phyloP scores from a whole-genome alignment of 2,888 invertebrate species.

The Cerastoderma edule region DNA sequence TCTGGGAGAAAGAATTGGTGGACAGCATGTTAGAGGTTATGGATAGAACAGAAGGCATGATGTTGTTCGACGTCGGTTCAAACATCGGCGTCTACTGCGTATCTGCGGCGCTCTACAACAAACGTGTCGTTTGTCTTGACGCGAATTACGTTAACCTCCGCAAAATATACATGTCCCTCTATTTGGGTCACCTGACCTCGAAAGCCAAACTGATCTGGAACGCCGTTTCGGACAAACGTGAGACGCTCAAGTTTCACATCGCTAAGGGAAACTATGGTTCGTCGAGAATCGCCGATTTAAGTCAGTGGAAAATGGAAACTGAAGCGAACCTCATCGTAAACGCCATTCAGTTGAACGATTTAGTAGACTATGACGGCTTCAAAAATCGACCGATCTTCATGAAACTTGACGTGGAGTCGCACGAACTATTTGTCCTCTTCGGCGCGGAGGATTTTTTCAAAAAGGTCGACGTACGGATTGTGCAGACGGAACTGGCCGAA shows the following conservation, averaged over 20 bases:
- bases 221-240: neutral
- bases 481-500: constrained; percentile 9
- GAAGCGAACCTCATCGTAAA: constrained; percentile 4
- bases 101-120: neutral
- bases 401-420: constrained; percentile 18
- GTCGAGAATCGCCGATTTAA: constrained; percentile 9
- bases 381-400: constrained; percentile 18
- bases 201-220: constrained; percentile 14
- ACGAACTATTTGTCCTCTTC: constrained; percentile 7
- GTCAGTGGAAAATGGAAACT: constrained; percentile 1
- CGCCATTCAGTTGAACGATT: constrained; percentile 1
- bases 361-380: constrained; percentile 4
- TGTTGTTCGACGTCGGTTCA: constrained; percentile 12
- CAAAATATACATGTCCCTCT: constrained; percentile 9
- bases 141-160: constrained; percentile 13
- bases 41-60: constrained; percentile 7
- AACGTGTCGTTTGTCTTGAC: constrained; percentile 13
- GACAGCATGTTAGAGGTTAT: constrained; percentile 2
- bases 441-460: constrained; percentile 19
- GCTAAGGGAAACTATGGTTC: constrained; percentile 10
- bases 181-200: constrained; percentile 6
- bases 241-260: constrained; percentile 4
- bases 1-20: constrained; percentile 13
- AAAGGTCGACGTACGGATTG: constrained; percentile 17
- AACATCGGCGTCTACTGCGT: constrained; percentile 15